Base-by-base conservation (phyloP, 2,797 vertebrate species). In the Paedocypris micromegethes region DNA sequence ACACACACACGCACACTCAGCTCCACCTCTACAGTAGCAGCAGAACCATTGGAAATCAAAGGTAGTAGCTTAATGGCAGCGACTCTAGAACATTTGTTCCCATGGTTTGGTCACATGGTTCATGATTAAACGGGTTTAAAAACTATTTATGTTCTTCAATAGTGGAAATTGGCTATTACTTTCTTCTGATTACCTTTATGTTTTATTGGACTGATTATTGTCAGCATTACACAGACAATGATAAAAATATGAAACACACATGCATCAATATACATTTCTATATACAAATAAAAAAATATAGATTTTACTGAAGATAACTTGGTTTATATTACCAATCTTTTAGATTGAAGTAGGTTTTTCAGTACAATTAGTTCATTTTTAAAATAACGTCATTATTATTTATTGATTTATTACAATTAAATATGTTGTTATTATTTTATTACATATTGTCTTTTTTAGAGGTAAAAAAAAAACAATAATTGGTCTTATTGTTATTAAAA, bases 21-120 rank as follows among this genome's bases (percentile, higher is more conserved):
- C 45, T n/a, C 55, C 53, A 45, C 60, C 51, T 49, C 42, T 45
- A 62, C 57, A 81, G 86, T 75, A 56, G 73, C 23, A 75, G 86
- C 76, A 56, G 73, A 66, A 64, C 86, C 85, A 91, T 88, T 87
- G 84, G 85, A 88, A 88, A 84, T 83, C 83, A 73, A 78, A 72
- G 78, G 77, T 72, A 73, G 77, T 75, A 73, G 77, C 66, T 75
- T 84, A 82, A 77, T 49, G 9, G 58, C 52, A 62, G 51, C 58
- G 44, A 49, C 39, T 54, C 58, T 69, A 37, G 53, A 54, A 55
- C 44, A 55, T 54, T 69, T 42, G 55, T 55, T 61, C 55, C 3
- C 48, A 44, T 55, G 51, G 23, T 55, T 55, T 9, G 5, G 45
- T 55, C 62, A 3, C 51, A 54, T 61, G 54, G 42, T 38, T 46